Conservation (phyloP, 2,888 invertebrate genomes). For the Sepiola atlantica region DNA sequence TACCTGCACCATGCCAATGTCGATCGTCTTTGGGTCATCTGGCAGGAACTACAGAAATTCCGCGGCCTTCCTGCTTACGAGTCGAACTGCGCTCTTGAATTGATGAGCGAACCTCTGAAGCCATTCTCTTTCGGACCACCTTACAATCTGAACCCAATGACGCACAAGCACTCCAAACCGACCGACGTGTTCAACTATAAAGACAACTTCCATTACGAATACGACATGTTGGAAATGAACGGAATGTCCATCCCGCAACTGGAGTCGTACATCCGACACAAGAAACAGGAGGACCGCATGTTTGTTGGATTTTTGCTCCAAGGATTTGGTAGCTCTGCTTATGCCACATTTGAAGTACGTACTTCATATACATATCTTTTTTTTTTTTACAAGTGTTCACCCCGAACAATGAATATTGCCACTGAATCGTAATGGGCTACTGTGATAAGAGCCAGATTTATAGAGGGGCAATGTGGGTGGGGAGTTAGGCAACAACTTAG, state of each 20-base stretch:
- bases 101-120: conserved; percentile 50
- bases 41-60: conserved; percentile 51
- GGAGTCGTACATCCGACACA: conserved; percentile 44
- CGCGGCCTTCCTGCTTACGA: conserved; percentile 48
- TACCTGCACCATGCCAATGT: conserved; percentile 54
- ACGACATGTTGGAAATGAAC: conserved; percentile 54
- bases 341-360: conserved; percentile 49
- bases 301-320: conserved; percentile 55
- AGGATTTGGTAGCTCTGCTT: conserved; percentile 53
- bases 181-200: conserved; percentile 55
- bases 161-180: conserved; percentile 54
- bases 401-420: too few species aligned
- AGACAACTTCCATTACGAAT: conserved; percentile 50
- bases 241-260: conserved; percentile 54
- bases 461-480: too few species aligned
- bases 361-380: not conserved
- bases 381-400: not conserved
- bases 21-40: conserved; percentile 52
- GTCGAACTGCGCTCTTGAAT: conserved; percentile 49
- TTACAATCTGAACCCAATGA: conserved; percentile 55
- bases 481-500: too few species aligned
- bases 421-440: too few species aligned
- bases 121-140: conserved; percentile 51
- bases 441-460: too few species aligned
- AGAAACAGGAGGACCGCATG: conserved; percentile 49